Evolutionary conservation across 2,113 vertebrate species (phyloP), one percentile per base, ranked within the genome.

Genomic region (Petrocephalus zakoni): DNA sequence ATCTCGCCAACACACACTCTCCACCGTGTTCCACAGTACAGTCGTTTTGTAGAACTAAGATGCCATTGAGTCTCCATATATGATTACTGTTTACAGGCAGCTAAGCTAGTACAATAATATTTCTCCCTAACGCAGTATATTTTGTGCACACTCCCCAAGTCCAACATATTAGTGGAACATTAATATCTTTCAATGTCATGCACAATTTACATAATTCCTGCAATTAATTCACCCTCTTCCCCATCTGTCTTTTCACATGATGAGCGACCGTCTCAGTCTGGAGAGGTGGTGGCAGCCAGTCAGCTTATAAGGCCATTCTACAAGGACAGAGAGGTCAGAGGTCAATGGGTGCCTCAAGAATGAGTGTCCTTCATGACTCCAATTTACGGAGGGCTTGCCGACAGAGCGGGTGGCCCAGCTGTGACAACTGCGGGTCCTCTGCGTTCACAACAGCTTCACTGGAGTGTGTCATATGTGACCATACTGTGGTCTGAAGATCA

Each of bases 221-320:
- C 89, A 89, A 83, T 78, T 90, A 88, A 90, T 88, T 92, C 42
- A 86, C 84, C 88, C 89, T 90, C 52, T 90, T 92, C 92, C 92
- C 37, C 87, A 91, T 89, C 93, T 91, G 91, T 87, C 93, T 46
- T 91, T 93, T 94, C 93, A 93, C 91, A 88, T 93, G 93, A 93
- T 90, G 92, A 95, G 94, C 92, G 92, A 92, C 90, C 92, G 91
- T 94, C 92, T 92, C 90, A 93, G 90, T 89, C 90, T 94, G 90
- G 93, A 95, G 93, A 91, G 91, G 93, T 94, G 92, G 92, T 90
- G 92, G 93, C 91, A 92, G 92, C 90, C 90, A 91, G 90, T 90
- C 68, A n/a, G 88, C 93, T 93, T 93, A 95, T 89, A 89, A 95
- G 94, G 93, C 93, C 91, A 87, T 90, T 94, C 94, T 94, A 94